A percentile compares a stretch with the other conserved stretches of the same genome.
Conservation (phyloP, 2,888 invertebrate genomes). For the Chrysotoxum bicinctum region DNA sequence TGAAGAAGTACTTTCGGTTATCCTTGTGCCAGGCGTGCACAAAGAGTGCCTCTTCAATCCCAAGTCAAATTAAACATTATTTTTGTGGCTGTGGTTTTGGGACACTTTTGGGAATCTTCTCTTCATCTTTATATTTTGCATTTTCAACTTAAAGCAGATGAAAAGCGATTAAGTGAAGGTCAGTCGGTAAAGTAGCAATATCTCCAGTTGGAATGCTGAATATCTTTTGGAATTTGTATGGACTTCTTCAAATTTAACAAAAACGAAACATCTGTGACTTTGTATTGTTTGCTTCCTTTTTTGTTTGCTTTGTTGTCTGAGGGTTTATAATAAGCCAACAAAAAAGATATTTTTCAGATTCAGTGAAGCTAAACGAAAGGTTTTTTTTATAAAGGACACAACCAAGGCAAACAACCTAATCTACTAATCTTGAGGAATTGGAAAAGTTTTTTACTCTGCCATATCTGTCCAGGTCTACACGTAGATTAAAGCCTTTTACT, state of each 20-base stretch:
- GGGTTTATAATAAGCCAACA: slow-evolving; percentile 7
- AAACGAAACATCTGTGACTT: background rate
- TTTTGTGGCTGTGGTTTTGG: slow-evolving; percentile 54
- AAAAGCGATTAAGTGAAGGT: slow-evolving; percentile 52
- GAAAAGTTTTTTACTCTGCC: slow-evolving; percentile 19
- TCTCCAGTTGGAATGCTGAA: background rate
- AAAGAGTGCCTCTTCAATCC: slow-evolving; percentile 42
- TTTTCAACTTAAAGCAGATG: background rate
- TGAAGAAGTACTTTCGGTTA: slow-evolving; percentile 38
- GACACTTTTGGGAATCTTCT: slow-evolving; percentile 54
- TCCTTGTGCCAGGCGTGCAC: slow-evolving; percentile 26
- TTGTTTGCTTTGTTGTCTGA: slow-evolving; percentile 12
- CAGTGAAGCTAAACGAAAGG: background rate
- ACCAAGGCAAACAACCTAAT: background rate
- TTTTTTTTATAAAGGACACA: slow-evolving; percentile 1
- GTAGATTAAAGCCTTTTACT: background rate
- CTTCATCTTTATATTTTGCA: slow-evolving; percentile 11
- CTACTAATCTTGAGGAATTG: slow-evolving; percentile 32
- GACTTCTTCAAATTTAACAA: background rate
- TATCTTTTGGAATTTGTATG: slow-evolving; percentile 14
- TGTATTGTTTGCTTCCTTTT: background rate
- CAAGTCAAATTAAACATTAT: slow-evolving; percentile 63
- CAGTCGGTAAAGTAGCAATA: slow-evolving; percentile 1
- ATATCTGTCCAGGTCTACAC: background rate
- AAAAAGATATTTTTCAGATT: slow-evolving; percentile 5